Conservation (phyloP, 2,888 invertebrate species). For the Adela reaumurella region DNA sequence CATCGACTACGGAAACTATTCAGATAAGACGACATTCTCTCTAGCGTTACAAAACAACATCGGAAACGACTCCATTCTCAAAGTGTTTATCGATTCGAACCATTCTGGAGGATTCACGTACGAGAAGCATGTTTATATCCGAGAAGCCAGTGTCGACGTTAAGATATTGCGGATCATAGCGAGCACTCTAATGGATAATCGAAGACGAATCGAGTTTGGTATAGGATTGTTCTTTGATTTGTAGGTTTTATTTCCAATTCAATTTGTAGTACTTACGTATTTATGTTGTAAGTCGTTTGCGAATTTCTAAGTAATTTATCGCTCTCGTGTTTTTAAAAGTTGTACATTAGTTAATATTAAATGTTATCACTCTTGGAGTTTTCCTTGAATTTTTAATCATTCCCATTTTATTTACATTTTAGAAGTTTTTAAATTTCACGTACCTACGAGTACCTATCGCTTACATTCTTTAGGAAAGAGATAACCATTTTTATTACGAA, state of each 20-base stretch:
- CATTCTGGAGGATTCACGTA: slow-evolving; percentile 42
- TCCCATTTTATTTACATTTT: no score
- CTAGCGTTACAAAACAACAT: slow-evolving; percentile 36
- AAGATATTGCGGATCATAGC: slow-evolving; percentile 31
- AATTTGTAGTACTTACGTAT: neutral
- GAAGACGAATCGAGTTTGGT: slow-evolving; percentile 35
- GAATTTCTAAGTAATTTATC: no score
- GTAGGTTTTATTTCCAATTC: slow-evolving; percentile 1
- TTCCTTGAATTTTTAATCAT: no score
- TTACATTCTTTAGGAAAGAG: no score
- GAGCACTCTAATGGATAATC: slow-evolving; percentile 37
- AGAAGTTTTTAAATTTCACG: no score
- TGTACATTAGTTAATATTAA: no score
- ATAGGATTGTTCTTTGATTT: slow-evolving; percentile 44
- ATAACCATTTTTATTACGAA: no score
- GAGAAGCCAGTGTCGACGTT: slow-evolving; percentile 30
- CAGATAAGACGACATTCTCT: slow-evolving; percentile 26
- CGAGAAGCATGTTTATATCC: slow-evolving; percentile 35
- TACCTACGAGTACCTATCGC: no score
- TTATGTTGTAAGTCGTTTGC: neutral
- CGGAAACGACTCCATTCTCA: slow-evolving; percentile 32
- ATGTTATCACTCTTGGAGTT: no score
- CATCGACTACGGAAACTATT: slow-evolving; percentile 26
- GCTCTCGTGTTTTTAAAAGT: no score
- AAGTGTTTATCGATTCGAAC: slow-evolving; percentile 42